Base-by-base conservation (phyloP, 2,888 invertebrate genomes). In the Pinctada fucata region DNA sequence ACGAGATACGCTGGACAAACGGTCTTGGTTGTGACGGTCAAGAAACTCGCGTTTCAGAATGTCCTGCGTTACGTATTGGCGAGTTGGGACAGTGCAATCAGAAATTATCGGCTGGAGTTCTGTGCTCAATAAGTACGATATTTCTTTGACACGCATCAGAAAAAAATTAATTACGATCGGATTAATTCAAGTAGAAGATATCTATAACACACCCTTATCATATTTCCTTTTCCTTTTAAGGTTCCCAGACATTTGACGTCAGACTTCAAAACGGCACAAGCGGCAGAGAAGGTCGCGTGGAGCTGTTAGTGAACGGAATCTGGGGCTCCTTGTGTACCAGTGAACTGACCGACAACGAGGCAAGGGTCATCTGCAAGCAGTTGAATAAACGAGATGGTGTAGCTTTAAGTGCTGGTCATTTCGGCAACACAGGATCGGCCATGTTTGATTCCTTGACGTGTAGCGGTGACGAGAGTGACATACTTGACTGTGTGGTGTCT, bases 291-390 rank as follows among this genome's bases (percentile, higher is more conserved):
- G 86, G 86, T 0, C 84, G 85, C 13, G 80, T 88, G 2, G 86
- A 87, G 71, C 72, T 87, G 16, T 80, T 82, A 49, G 50, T 84
- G 0, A 76, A 92, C 79, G 95, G 95, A 0, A 93, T 93, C 80
- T 95, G 95, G 94, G 95, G 95, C 1, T 94, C 94, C 82, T 94
- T 96, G 13, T 96, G 96, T 90, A 95, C 95, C 86, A 95, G 95
- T 85, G 94, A 94, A 84, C 95, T 96, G 86, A 95, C 94, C 4
- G 91, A 95, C 80, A 93, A 92, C 31, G 95, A 95, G 85, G 96
- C 95, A 0, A 63, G 31, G 85, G 95, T 96, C 0, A 94, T 95
- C 2, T 96, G 96, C 87, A 94, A 93, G 76, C 95, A 96, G 88
- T 90, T 96, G 48, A 96, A 96, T 16, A 96, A 80, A 78, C 79